These are phyloP conservation scores for Drosophila sproati DNA, from an alignment of 1,140 invertebrate species.

Conservation along the genomic window DNA sequence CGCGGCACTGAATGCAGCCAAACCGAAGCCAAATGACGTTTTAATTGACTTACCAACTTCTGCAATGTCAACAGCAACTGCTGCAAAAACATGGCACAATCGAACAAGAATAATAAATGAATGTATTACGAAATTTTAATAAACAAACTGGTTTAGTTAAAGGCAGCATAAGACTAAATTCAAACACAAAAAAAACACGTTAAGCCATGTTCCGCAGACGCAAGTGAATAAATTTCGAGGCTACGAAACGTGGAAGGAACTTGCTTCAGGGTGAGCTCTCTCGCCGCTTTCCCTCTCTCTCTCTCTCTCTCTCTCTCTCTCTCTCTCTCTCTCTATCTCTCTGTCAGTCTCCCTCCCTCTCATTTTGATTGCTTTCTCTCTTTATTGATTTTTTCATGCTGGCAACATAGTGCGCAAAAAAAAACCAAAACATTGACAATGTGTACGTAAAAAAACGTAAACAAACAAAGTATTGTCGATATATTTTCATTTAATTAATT, in stretches of 20 bases:
- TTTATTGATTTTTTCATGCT: slow-evolving; percentile 73
- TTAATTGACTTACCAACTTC: slow-evolving; percentile 73
- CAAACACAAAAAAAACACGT: slow-evolving; percentile 22
- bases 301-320: too few species aligned
- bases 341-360: not conserved
- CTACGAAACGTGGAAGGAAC: slow-evolving; percentile 7
- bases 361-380: not conserved
- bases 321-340: too few species aligned
- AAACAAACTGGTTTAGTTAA: slow-evolving; percentile 9
- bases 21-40: slow-evolving; percentile 63
- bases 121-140: slow-evolving; percentile 4
- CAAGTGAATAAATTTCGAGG: slow-evolving; percentile 35
- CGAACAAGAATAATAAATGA: not conserved
- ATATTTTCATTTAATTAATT: slow-evolving; percentile 37
- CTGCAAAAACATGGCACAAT: slow-evolving; percentile 61
- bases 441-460: slow-evolving; percentile 50
- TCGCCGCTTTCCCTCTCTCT: too few species aligned
- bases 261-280: slow-evolving; percentile 2
- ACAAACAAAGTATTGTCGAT: slow-evolving; percentile 25
- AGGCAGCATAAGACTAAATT: not conserved
- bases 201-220: slow-evolving; percentile 39
- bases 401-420: slow-evolving; percentile 45
- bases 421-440: slow-evolving; percentile 24
- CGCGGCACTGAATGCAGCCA: slow-evolving; percentile 51
- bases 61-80: slow-evolving; percentile 64